These are phyloP conservation scores for Malurus cyaneus DNA, from an alignment of 2,113 vertebrate species.

Conservation along the genomic window DNA sequence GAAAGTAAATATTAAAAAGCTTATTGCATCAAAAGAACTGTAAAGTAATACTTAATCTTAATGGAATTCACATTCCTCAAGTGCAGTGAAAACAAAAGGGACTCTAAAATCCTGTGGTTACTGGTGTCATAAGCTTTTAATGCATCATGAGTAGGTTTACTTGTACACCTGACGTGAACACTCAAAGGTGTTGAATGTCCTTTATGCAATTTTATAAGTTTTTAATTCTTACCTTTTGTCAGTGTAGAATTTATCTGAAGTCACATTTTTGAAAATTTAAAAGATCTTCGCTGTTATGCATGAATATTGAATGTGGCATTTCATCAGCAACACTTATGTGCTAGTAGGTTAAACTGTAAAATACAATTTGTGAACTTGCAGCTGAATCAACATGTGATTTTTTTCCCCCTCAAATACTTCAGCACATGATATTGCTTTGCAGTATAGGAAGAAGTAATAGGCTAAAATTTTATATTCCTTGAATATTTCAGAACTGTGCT, in stretches of 20 bases:
- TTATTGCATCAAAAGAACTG: neutral
- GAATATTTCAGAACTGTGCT: neutral
- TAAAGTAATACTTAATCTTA: neutral
- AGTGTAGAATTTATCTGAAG: neutral
- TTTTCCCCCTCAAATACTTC: neutral
- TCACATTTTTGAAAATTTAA: neutral
- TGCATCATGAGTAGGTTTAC: neutral
- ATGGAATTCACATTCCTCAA: neutral
- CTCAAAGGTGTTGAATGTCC: neutral
- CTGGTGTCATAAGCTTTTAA: neutral
- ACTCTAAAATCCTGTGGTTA: neutral
- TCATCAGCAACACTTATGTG: neutral
- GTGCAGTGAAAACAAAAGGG: neutral
- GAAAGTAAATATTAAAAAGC: slow-evolving; percentile 15
- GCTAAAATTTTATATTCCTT: neutral
- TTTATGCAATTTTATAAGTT: neutral
- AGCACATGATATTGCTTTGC: neutral
- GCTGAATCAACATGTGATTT: neutral
- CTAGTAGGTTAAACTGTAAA: neutral
- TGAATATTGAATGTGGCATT: neutral
- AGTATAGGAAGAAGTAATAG: neutral
- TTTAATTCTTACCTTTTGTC: neutral
- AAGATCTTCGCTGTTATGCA: neutral
- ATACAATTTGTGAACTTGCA: neutral
- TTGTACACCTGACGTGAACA: neutral